Evolutionary conservation across 2,888 invertebrate species (phyloP).

Genomic region (Lomographa bimaculata): DNA sequence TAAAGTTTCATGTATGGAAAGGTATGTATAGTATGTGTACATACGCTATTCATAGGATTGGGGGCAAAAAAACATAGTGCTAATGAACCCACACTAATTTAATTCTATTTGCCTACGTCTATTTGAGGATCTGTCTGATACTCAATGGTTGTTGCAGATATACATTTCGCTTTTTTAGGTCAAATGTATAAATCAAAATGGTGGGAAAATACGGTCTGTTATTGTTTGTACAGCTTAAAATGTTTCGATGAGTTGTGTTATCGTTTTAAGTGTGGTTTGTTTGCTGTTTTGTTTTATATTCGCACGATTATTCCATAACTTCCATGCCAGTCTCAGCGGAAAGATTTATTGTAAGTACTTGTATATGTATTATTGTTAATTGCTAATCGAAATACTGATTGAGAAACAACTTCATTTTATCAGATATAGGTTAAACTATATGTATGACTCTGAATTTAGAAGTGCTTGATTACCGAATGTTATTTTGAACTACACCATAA

Average conservation of each 20-base stretch:
- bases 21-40: too few species aligned
- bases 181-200: slow-evolving; percentile 18
- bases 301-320: neutral
- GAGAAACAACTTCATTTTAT: too few species aligned
- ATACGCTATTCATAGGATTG: slow-evolving; percentile 8
- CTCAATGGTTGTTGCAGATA: slow-evolving; percentile 7
- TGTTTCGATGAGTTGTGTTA: slow-evolving; percentile 3
- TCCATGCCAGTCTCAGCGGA: neutral
- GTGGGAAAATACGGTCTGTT: slow-evolving; percentile 1
- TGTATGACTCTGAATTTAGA: too few species aligned
- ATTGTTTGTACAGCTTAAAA: slow-evolving; percentile 7
- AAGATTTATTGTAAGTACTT: too few species aligned
- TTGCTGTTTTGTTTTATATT: neutral
- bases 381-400: too few species aligned
- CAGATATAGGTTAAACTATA: too few species aligned
- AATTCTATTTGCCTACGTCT: slow-evolving; percentile 15
- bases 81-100: slow-evolving; percentile 19
- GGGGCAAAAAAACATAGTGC: slow-evolving; percentile 16
- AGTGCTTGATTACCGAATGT: too few species aligned
- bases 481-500: too few species aligned
- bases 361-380: too few species aligned
- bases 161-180: slow-evolving; percentile 13
- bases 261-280: neutral
- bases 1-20: too few species aligned
- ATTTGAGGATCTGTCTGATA: slow-evolving; percentile 13